Evolutionary conservation across 2,888 invertebrate genomes (phyloP), one percentile per base, ranked within the genome.

Genomic region (Amorpha juglandis): DNA sequence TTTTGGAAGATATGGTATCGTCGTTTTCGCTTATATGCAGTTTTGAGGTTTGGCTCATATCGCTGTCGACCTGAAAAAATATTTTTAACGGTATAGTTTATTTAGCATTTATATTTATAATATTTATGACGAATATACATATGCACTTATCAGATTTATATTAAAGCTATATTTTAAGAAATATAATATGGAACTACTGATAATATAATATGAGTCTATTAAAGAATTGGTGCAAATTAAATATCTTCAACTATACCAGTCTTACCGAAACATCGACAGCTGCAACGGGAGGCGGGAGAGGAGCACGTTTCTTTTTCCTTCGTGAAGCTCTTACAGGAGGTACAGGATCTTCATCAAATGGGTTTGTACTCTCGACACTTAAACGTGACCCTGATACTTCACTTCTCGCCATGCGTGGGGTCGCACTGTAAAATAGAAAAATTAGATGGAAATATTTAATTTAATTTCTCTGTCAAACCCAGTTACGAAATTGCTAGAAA

Each of bases 251-350:
- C 27, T 4, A 3, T 27, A 4, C 27, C 27, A 27, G 27, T 27
- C 27, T 1, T 82, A 88, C 89, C 75, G 86, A 82, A 63, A 80
- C 76, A 71, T 89, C 84, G 63, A 83, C 75, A 42, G 74, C 74
- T 2, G 81, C 71, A 35, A 75, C 71, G 1, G 80, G 80, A 1
- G 90, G 96, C 6, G 95, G 95, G 63, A 92, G 93, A 0, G 96
- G 95, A 0, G 95, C 95, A 69, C 94, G 93, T 71, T 95, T 94
- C 84, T 96, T 96, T 87, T 95, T 96, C 42, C 95, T 92, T 14
- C 94, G 86, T 47, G 93, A 93, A 47, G 94, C 91, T 63, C 94
- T 93, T 55, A 94, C 88, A 0, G 94, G 94, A 35, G 94, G 94
- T 64, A 90, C 82, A 1, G 92, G 91, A 0, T 87, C 88, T 58